Evolutionary conservation across 2,888 invertebrate genomes (phyloP).

Genomic region (Antheraea yamamai): DNA sequence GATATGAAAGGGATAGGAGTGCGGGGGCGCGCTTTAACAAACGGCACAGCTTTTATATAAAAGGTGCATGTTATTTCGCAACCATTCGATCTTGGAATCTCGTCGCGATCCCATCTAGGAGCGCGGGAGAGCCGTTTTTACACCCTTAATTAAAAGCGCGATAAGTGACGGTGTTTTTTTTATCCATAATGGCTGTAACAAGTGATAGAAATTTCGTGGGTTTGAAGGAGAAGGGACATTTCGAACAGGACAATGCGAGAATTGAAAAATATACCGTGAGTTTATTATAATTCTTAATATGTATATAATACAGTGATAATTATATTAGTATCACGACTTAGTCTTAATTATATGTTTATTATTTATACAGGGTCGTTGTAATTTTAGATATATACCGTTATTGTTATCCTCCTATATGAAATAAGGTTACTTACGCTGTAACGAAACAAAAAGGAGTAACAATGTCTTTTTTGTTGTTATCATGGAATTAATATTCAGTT

Average conservation of each 20-base stretch:
- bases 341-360: slow-evolving; percentile 19
- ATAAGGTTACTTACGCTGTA: not conserved
- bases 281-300: slow-evolving; percentile 23
- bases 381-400: not conserved
- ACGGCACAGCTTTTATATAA: slow-evolving; percentile 68
- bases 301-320: not conserved
- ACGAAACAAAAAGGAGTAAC: not conserved
- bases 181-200: slow-evolving; percentile 70
- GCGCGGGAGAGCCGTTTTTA: slow-evolving; percentile 64
- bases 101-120: slow-evolving; percentile 65
- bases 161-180: slow-evolving; percentile 60
- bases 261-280: slow-evolving; percentile 75
- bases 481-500: not conserved
- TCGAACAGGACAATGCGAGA: slow-evolving; percentile 70
- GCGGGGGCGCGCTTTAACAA: slow-evolving; percentile 62
- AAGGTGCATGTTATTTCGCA: slow-evolving; percentile 72
- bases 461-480: not conserved
- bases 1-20: slow-evolving; percentile 64
- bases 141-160: slow-evolving; percentile 52
- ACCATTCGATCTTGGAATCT: slow-evolving; percentile 77
- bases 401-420: not conserved
- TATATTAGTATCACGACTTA: not conserved
- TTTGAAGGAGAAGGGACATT: slow-evolving; percentile 69
- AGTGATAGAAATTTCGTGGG: slow-evolving; percentile 71
- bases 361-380: not conserved